Percentiles rank a stretch among this genome's conserved stretches.
These are phyloP conservation scores for Pomatostomus ruficeps DNA, from an alignment of 2,113 vertebrate species.

Conservation along the genomic window DNA sequence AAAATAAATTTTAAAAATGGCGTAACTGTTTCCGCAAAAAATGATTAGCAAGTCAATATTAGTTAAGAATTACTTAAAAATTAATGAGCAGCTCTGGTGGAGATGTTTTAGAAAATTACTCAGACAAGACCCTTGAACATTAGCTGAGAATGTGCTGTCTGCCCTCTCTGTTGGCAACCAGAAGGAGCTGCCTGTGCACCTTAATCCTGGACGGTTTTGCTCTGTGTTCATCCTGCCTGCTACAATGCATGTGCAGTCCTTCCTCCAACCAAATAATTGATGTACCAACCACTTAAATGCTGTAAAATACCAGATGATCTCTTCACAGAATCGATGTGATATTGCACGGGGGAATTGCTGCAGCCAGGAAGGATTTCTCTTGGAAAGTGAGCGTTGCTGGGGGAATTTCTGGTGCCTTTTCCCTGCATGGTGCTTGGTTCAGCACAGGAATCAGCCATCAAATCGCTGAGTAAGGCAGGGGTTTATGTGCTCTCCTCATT, in stretches of 20 bases:
- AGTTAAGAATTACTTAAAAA: slow-evolving; percentile 2
- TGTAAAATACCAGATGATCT: background rate
- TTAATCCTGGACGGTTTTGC: background rate
- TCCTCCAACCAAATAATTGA: background rate
- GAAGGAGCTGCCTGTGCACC: background rate
- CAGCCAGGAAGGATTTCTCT: background rate
- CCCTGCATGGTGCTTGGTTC: background rate
- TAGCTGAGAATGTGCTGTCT: background rate
- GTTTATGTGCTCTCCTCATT: background rate
- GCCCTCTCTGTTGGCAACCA: background rate
- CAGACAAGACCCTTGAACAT: background rate
- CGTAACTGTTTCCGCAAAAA: background rate
- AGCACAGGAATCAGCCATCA: background rate
- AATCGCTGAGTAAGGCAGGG: background rate
- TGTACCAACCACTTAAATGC: background rate
- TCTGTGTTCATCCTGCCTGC: background rate
- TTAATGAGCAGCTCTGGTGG: background rate
- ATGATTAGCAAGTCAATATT: background rate
- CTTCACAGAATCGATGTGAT: background rate
- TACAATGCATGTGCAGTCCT: background rate
- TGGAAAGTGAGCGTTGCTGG: background rate
- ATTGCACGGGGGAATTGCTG: background rate
- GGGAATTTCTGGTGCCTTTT: background rate
- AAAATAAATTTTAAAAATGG: background rate
- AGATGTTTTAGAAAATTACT: background rate